phyloP scores from a whole-genome alignment of 2,888 invertebrate genomes.

The Drosophila quinaria region DNA sequence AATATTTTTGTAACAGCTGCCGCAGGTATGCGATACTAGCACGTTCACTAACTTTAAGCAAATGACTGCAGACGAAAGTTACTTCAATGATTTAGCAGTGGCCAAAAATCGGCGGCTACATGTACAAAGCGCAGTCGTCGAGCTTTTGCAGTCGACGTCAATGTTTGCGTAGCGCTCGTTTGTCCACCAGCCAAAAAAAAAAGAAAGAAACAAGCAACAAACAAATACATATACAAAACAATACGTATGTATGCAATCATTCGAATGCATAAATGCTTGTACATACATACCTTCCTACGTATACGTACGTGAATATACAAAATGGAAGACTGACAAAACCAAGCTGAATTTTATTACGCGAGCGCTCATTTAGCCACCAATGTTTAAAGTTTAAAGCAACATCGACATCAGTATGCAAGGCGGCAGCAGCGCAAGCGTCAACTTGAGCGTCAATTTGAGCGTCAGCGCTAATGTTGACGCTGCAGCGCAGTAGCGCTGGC shows the following conservation, averaged over 20 bases:
- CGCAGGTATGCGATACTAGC: constrained; percentile 83
- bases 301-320: constrained; percentile 5
- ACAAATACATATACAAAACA: background rate
- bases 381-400: constrained; percentile 26
- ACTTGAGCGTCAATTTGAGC: constrained; percentile 12
- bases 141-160: constrained; percentile 58
- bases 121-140: constrained; percentile 59
- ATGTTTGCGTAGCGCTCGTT: constrained; percentile 35
- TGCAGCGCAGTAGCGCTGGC: background rate
- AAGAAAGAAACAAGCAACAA: constrained; percentile 10
- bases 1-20: constrained; percentile 52
- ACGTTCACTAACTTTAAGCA: constrained; percentile 86
- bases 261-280: constrained; percentile 1
- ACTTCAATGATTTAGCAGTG: constrained; percentile 84
- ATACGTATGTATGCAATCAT: constrained; percentile 8
- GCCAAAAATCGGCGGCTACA: constrained; percentile 80
- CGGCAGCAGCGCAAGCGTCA: too few relatives aligned
- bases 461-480: background rate
- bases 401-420: constrained; percentile 50
- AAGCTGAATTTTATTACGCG: constrained; percentile 69
- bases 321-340: constrained; percentile 45
- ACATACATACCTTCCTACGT: background rate
- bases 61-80: constrained; percentile 86
- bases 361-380: constrained; percentile 44
- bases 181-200: constrained; percentile 29